phyloP scores from a whole-genome alignment of 2,113 vertebrate species.

The Dipodomys stephensi region DNA sequence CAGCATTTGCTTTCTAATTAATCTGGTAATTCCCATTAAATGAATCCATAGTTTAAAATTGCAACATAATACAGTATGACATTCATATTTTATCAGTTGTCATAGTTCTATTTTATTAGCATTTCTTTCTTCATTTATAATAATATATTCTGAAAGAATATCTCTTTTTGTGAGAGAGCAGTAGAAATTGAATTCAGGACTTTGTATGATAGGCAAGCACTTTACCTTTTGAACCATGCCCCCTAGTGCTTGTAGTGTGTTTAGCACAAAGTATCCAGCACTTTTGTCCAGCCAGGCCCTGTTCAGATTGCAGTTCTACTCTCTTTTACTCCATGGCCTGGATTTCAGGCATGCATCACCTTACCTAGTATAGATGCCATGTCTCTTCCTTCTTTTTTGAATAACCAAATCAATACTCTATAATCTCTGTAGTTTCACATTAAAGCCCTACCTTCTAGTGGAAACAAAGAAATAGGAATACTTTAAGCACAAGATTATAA shows the following conservation, averaged over 20 bases:
- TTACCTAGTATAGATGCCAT: too few relatives aligned
- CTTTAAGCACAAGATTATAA: too few relatives aligned
- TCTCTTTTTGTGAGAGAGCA: too few relatives aligned
- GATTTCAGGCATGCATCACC: background rate
- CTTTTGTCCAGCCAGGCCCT: too few relatives aligned
- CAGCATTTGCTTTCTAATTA: background rate
- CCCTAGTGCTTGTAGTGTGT: too few relatives aligned
- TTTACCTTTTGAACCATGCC: too few relatives aligned
- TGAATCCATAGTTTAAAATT: background rate
- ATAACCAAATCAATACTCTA: background rate
- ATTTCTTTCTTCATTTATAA: background rate
- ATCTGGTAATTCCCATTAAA: background rate
- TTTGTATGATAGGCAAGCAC: too few relatives aligned
- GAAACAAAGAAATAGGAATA: background rate
- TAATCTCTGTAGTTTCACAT: accelerated
- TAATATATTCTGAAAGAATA: background rate
- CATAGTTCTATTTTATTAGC: background rate
- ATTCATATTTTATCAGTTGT: background rate
- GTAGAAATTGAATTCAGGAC: too few relatives aligned
- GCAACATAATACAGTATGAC: background rate
- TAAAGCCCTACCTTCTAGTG: background rate
- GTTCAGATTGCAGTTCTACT: too few relatives aligned
- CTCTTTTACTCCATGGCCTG: too few relatives aligned
- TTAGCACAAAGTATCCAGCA: too few relatives aligned
- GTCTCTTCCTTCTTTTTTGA: background rate